A percentile compares a stretch with the other conserved stretches of the same genome.
phyloP scores from a whole-genome alignment of 2,797 vertebrate species.

The Scleropages formosus region DNA sequence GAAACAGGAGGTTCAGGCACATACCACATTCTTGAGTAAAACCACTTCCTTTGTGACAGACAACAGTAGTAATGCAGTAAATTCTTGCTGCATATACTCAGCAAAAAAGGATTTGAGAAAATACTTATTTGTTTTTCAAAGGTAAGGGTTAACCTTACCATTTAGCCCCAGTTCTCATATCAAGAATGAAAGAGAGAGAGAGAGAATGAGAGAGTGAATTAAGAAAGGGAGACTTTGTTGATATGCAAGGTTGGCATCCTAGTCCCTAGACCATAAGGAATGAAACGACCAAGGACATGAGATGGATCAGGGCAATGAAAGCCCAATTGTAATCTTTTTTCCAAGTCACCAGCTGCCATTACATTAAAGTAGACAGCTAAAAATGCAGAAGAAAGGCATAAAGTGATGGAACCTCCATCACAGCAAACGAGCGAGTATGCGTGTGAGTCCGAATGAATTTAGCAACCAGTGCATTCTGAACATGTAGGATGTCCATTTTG shows the following conservation, averaged over 20 bases:
- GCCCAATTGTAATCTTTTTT: constrained; percentile 38
- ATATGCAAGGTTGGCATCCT: constrained; percentile 34
- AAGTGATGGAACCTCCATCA: background rate
- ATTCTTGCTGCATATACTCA: constrained; percentile 46
- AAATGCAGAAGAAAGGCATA: constrained; percentile 17
- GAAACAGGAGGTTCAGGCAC: constrained; percentile 65
- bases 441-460: background rate
- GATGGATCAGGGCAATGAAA: constrained; percentile 31
- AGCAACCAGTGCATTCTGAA: background rate
- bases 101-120: background rate
- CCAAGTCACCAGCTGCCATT: constrained; percentile 38
- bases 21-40: constrained; percentile 66
- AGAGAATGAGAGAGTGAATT: background rate
- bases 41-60: constrained; percentile 62
- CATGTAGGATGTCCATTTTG: background rate
- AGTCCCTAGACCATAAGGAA: constrained; percentile 36
- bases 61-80: constrained; percentile 55
- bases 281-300: constrained; percentile 36
- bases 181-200: background rate
- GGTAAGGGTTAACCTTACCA: constrained; percentile 36
- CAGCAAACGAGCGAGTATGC: background rate
- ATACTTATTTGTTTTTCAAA: constrained; percentile 38
- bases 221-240: constrained; percentile 38
- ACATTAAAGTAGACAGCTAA: constrained; percentile 12
- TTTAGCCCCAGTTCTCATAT: constrained; percentile 39